These are phyloP conservation scores for Leptinotarsa lineolata DNA, from an alignment of 1,140 invertebrate genomes.

Conservation along the genomic window DNA sequence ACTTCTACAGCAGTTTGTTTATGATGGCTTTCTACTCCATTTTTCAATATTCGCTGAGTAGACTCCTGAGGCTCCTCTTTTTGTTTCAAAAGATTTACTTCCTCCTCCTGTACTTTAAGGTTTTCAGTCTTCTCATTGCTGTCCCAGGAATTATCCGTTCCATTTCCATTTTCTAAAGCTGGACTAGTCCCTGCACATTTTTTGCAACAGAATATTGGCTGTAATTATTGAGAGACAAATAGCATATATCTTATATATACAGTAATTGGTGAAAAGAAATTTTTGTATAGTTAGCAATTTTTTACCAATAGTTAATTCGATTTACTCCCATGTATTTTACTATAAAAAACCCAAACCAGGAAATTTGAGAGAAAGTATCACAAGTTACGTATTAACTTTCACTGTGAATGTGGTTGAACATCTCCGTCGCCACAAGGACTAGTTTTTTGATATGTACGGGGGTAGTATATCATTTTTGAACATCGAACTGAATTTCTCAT, in stretches of 20 bases:
- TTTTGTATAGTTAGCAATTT: too few species aligned
- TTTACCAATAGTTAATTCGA: too few species aligned
- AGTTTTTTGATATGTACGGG: too few species aligned
- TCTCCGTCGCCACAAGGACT: too few species aligned
- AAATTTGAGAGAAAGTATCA: too few species aligned
- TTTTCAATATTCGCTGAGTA: conserved; percentile 4
- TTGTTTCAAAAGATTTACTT: conserved; percentile 9
- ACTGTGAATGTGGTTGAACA: too few species aligned
- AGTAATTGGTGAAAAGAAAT: too few species aligned
- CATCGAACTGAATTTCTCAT: too few species aligned
- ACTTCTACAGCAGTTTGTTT: conserved; percentile 13
- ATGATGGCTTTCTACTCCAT: conserved; percentile 3
- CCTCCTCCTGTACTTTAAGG: neutral
- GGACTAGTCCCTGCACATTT: conserved; percentile 19
- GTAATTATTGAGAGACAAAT: conserved; percentile 9
- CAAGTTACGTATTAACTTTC: too few species aligned
- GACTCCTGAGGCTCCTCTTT: neutral
- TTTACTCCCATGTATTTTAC: too few species aligned
- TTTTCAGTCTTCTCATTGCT: neutral
- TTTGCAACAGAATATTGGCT: conserved; percentile 42
- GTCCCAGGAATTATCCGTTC: neutral
- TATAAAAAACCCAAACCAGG: too few species aligned
- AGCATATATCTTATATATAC: neutral
- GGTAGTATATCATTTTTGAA: too few species aligned
- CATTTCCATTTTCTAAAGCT: conserved; percentile 27